Evolutionary conservation across 2,888 invertebrate species (phyloP), one percentile per base, ranked within the genome.

Genomic region (Emmelina monodactyla): DNA sequence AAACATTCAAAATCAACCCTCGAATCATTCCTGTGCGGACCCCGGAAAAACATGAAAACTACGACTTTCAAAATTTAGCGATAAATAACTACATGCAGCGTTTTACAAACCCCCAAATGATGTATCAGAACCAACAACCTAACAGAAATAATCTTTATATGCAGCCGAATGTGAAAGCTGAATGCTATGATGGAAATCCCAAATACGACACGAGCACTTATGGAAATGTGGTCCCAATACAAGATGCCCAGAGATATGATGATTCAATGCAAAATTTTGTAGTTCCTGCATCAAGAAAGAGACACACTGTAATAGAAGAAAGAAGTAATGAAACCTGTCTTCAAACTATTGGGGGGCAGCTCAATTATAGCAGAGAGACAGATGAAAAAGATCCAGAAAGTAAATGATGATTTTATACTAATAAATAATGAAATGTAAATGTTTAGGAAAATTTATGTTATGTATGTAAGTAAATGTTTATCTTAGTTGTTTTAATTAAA

Each of bases 61-160:
- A 63, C 40, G 55, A 70, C 28, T 63, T 66, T 11, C 66, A 67
- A 46, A 64, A 66, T 37, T 50, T 66, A 34, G 57, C 55, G 7
- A 66, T 68, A 9, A 54, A 62, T 41, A 60, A 55, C 43, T 58
- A 49, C 39, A 48, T 46, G 22, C 47, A 56, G 32, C 51, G 46
- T 11, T 64, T 50, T 49, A 22, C 54, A 2, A 46, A 51, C 37
- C 33, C 36, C n/a, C 52, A 50, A 37, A 49, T 53, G 22, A 37
- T 49, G 30, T 58, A 49, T 37, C 46, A 47, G 4, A 53, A 49
- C 33, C 44, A 45, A 32, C 46, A 51, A 31, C n/a, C 43, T 3
- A 47, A 40, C 15, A 49, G 41, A 19, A 52, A 45, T 22, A 52
- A 55, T 15, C 14, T 46, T 2, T 58, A 42, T 30, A 10, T 35